Percentiles rank a stretch among this genome's conserved stretches.
Evolutionary conservation across 2,113 vertebrate genomes (phyloP).

Genomic region (Lepus timidus): DNA sequence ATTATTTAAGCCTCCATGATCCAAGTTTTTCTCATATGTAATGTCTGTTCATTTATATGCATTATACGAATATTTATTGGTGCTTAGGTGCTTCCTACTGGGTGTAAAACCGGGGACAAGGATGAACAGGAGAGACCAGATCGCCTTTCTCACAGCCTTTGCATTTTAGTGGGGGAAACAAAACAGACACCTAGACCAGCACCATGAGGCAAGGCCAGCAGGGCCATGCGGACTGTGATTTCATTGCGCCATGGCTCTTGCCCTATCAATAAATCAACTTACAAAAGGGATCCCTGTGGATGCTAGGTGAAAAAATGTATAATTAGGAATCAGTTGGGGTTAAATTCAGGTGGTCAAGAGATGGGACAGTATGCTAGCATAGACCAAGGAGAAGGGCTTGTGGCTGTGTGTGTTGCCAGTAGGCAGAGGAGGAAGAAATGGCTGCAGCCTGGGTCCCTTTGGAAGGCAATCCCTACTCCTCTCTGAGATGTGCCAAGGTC

Average conservation of each 20-base stretch:
- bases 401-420: background rate
- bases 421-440: too few relatives aligned
- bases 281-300: background rate
- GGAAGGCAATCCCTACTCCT: background rate
- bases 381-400: background rate
- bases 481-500: background rate
- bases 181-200: background rate
- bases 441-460: background rate
- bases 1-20: background rate
- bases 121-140: background rate
- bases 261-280: too few relatives aligned
- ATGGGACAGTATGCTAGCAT: fast-evolving
- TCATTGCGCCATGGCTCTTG: background rate
- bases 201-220: too few relatives aligned
- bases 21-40: background rate
- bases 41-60: background rate
- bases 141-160: background rate
- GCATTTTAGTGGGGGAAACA: background rate
- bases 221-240: background rate
- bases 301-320: background rate
- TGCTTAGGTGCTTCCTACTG: background rate
- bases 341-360: background rate
- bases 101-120: background rate
- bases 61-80: background rate
- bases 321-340: too few relatives aligned